These are phyloP conservation scores for Sorex maritimensis DNA, from an alignment of 2,797 vertebrate species.

Conservation along the genomic window DNA sequence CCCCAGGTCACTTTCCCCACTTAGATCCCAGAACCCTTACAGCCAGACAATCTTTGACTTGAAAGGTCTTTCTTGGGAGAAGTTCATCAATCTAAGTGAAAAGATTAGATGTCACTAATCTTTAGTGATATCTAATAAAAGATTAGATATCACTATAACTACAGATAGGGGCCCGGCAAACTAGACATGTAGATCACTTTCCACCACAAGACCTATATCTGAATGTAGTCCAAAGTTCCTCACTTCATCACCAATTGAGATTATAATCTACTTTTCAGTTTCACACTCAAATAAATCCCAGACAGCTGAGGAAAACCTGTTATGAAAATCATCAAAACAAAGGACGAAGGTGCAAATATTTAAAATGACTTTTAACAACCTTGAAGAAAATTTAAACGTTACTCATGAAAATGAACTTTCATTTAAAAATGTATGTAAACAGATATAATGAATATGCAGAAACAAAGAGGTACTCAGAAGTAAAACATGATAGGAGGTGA, in stretches of 20 bases:
- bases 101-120: neutral
- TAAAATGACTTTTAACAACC: conserved; percentile 14
- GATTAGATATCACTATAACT: too few species aligned
- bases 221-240: neutral
- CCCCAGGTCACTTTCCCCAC: neutral
- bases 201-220: neutral
- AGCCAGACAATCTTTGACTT: neutral
- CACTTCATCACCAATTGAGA: neutral
- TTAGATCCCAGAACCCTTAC: conserved; percentile 5
- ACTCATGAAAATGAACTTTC: neutral
- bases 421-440: conserved; percentile 40
- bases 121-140: too few species aligned
- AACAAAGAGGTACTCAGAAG: conserved; percentile 6
- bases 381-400: neutral
- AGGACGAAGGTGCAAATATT: neutral
- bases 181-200: neutral
- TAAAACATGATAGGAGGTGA: neutral
- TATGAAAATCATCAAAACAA: conserved; percentile 18
- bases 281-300: neutral
- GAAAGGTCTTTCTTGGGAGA: conserved; percentile 16
- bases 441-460: neutral
- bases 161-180: neutral
- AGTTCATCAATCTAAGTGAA: neutral
- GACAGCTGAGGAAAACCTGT: conserved; percentile 1
- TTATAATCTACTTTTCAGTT: neutral